These are phyloP conservation scores for Leguminivora glycinivorella DNA, from an alignment of 1,140 invertebrate species.

Conservation along the genomic window DNA sequence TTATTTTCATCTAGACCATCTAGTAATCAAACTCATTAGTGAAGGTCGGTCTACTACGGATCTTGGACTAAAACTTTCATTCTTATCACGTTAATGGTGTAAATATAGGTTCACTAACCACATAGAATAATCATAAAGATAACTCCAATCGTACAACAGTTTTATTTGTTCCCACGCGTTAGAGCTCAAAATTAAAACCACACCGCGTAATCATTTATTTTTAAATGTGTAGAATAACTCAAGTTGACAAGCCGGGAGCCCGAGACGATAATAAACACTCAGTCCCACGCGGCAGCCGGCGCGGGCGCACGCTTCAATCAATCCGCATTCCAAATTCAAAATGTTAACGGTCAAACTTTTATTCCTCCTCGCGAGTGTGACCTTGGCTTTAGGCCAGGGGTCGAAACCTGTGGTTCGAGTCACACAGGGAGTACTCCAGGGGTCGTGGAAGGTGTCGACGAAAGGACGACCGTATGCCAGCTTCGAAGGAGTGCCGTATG, in stretches of 20 bases:
- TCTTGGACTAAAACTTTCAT: too few species aligned
- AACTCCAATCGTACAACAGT: not conserved
- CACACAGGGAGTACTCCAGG: constrained; percentile 52
- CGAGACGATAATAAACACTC: constrained; percentile 7
- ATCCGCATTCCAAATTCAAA: constrained; percentile 32
- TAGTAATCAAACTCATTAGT: too few species aligned
- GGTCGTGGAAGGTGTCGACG: constrained; percentile 55
- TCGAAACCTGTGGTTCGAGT: constrained; percentile 52
- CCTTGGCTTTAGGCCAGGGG: constrained; percentile 30
- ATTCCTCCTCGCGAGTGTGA: constrained; percentile 31
- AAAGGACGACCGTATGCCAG: constrained; percentile 73
- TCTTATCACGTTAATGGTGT: too few species aligned
- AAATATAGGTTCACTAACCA: too few species aligned
- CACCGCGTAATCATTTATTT: not conserved
- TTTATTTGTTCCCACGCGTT: not conserved
- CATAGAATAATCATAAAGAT: too few species aligned
- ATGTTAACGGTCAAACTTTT: constrained; percentile 36
- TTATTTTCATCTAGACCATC: too few species aligned
- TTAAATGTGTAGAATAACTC: not conserved
- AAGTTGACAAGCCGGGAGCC: constrained; percentile 7
- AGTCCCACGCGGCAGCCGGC: constrained; percentile 21
- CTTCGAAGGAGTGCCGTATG: constrained; percentile 81
- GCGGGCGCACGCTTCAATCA: constrained; percentile 38
- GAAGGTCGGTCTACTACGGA: too few species aligned
- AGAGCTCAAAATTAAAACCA: not conserved